Evolutionary conservation across 2,797 vertebrate species (phyloP).

Genomic region (Lutjanus argentimaculatus): DNA sequence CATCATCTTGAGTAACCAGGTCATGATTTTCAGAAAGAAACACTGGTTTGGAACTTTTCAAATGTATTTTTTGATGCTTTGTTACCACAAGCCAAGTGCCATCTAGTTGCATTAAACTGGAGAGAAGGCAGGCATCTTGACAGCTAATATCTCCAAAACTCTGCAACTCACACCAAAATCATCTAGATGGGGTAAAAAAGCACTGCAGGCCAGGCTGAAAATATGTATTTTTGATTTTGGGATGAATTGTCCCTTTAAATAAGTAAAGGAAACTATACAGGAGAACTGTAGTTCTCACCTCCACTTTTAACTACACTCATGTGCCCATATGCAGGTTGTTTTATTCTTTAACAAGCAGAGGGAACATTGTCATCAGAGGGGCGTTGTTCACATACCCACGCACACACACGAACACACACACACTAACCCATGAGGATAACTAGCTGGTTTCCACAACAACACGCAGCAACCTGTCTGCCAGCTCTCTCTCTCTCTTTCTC

Average conservation of each 20-base stretch:
- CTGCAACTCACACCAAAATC: too few relatives aligned
- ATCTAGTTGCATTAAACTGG: too few relatives aligned
- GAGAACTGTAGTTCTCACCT: neutral
- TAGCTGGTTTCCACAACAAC: constrained; percentile 68
- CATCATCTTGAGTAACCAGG: too few relatives aligned
- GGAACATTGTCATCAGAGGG: constrained; percentile 58
- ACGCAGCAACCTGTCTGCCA: constrained; percentile 53
- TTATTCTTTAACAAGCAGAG: constrained; percentile 60
- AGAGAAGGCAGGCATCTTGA: too few relatives aligned
- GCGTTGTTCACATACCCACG: constrained; percentile 60
- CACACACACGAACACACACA: constrained; percentile 15
- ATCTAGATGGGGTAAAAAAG: too few relatives aligned
- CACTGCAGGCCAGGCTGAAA: too few relatives aligned
- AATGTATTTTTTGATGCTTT: too few relatives aligned
- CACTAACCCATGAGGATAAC: constrained; percentile 56
- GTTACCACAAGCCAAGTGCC: too few relatives aligned
- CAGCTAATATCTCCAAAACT: too few relatives aligned
- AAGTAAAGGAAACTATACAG: neutral
- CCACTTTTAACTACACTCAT: constrained; percentile 1
- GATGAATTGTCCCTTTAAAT: neutral
- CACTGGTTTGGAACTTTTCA: too few relatives aligned
- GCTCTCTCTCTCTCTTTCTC: constrained; percentile 7
- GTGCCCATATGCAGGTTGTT: constrained; percentile 21
- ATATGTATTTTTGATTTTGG: too few relatives aligned
- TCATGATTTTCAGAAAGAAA: too few relatives aligned